Percentiles rank a stretch among this genome's conserved stretches.
Conservation (phyloP, 2,888 invertebrate species). For the Cheilosia impressa region DNA sequence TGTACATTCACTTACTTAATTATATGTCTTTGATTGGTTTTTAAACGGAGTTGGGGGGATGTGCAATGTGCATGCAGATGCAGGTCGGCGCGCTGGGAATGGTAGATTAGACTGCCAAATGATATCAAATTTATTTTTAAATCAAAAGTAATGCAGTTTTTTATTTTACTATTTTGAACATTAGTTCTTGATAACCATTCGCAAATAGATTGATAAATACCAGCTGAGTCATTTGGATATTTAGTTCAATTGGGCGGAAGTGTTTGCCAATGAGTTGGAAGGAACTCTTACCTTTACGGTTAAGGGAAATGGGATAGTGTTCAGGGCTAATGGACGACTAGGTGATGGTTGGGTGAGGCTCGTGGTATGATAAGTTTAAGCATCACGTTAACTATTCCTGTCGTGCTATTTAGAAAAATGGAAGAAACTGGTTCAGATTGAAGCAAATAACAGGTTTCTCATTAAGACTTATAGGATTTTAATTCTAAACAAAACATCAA, state of each 20-base stretch:
- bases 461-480: no score
- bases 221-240: conserved; percentile 25
- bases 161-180: conserved; percentile 11
- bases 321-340: no score
- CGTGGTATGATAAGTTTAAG: no score
- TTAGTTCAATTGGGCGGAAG: conserved; percentile 4
- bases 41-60: conserved; percentile 27
- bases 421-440: no score
- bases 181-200: not conserved
- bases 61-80: conserved; percentile 40
- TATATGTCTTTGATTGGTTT: conserved; percentile 58
- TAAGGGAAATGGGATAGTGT: no score
- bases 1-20: conserved; percentile 55
- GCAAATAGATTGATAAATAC: conserved; percentile 27
- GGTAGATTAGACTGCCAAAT: conserved; percentile 45
- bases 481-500: no score
- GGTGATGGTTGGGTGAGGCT: no score
- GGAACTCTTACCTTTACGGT: no score
- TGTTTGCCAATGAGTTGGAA: no score
- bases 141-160: conserved; percentile 32
- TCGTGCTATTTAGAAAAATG: no score
- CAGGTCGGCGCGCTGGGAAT: conserved; percentile 32
- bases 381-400: no score
- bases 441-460: no score
- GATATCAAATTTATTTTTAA: conserved; percentile 73